Base-by-base conservation (phyloP, 2,797 vertebrate genomes). In the Pangasius larnaudii region DNA sequence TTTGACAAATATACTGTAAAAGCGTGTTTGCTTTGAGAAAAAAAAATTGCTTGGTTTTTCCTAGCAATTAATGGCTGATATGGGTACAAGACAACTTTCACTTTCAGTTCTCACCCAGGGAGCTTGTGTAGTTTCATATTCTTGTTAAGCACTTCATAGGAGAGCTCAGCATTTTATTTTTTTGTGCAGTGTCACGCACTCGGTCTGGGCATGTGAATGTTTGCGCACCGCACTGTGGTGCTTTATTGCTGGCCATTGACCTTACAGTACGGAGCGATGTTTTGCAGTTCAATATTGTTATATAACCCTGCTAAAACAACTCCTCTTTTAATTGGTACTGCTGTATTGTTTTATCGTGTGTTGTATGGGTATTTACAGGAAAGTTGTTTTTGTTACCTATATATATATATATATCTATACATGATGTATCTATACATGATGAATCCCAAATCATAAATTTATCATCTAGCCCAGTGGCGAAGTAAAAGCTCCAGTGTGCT, bases 101-200 rank as follows among this genome's bases (percentile, higher is more conserved):
- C 72, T 88, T 89, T 87, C 71, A 24, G 49, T 85, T 88, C 63
- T 69, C 13, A 42, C 2, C 30, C 18, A 56, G 16, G 33, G 51
- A 53, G 14, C 46, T 63, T 84, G 5, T 67, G 22, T 56, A 24
- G 36, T 56, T 75, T 51, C 79, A 18, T 63, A 18, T 82, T 81
- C 79, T 42, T 63, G 36, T n/a, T 63, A 9, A 46, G 27, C 18
- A 46, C 39, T 16, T 63, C 22, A 58, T 9, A 19, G 49, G 6
- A 56, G 18, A 19, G 75, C n/a, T 30, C n/a, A 56, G 51, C 18
- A 11, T 80, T 36, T 18, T 36, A 24, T 18, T 14, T 30, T 10
- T 9, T 24, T 49, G 24, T 22, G 27, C 71, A 27, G 11, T 19
- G 46, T 77, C 42, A 27, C 10, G 11, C 8, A 14, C 14, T 78